Evolutionary conservation across 2,797 vertebrate genomes (phyloP).

Genomic region (Balearica regulorum): DNA sequence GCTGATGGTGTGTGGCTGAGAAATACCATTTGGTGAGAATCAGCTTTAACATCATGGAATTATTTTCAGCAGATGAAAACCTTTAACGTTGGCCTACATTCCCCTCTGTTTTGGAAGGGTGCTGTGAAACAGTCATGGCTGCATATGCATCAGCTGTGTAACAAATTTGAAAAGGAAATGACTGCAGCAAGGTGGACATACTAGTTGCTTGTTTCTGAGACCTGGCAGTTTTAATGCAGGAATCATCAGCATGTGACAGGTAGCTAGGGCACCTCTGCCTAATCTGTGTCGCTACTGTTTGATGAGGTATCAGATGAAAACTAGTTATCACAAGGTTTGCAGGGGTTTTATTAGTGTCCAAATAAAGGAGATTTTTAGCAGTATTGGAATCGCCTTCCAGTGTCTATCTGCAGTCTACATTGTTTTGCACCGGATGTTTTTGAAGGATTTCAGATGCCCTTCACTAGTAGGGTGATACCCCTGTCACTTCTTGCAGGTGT

Average conservation of each 20-base stretch:
- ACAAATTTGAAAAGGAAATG: background rate
- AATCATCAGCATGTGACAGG: background rate
- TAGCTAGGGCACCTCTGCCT: background rate
- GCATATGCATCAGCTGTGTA: accelerated
- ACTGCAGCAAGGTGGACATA: background rate
- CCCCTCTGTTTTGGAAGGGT: background rate
- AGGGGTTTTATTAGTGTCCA: background rate
- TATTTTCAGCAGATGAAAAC: background rate
- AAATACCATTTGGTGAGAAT: background rate
- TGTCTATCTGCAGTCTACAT: accelerated
- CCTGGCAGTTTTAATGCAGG: background rate
- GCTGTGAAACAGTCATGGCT: background rate
- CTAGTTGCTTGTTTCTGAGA: background rate
- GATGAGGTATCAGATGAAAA: background rate
- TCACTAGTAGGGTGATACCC: background rate
- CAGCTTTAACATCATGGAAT: background rate
- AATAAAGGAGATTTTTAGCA: background rate
- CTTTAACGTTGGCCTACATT: background rate
- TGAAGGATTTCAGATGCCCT: background rate
- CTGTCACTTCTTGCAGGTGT: accelerated
- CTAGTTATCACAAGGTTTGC: background rate
- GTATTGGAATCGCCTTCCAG: background rate
- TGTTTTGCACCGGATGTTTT: background rate
- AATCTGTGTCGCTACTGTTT: background rate
- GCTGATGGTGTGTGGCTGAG: background rate